Evolutionary conservation across 1,140 invertebrate genomes (phyloP).

Genomic region (Bactericera cockerelli): DNA sequence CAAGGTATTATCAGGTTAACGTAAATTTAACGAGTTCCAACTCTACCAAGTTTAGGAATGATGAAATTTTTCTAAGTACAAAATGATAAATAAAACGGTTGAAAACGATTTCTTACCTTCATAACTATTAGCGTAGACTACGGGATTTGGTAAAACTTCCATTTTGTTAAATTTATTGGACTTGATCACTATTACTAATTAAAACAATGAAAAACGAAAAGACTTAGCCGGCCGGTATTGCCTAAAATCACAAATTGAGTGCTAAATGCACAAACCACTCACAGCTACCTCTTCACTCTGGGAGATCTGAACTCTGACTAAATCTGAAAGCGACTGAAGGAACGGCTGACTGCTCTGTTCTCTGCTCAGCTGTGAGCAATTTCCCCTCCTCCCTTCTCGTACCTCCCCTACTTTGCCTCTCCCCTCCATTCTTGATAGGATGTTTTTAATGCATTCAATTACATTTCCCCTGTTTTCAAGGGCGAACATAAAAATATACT

Average conservation of each 20-base stretch:
- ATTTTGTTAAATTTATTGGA: not conserved
- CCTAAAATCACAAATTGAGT: not conserved
- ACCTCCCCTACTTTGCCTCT: not conserved
- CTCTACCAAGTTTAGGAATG: no score
- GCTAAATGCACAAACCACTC: not conserved
- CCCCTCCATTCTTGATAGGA: not conserved
- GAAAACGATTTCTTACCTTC: not conserved
- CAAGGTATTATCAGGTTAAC: no score
- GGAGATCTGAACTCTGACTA: not conserved
- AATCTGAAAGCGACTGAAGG: not conserved
- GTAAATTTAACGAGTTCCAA: no score
- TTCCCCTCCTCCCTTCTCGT: not conserved
- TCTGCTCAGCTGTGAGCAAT: not conserved
- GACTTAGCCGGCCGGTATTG: constrained; percentile 2
- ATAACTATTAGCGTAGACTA: not conserved
- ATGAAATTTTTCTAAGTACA: no score
- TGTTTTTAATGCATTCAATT: constrained; percentile 8
- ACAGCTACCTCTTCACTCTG: not conserved
- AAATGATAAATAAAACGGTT: no score
- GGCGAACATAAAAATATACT: not conserved
- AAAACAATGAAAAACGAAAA: not conserved
- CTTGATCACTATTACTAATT: not conserved
- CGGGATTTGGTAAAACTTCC: constrained; percentile 5
- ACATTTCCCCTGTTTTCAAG: constrained; percentile 7
- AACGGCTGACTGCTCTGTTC: not conserved